phyloP scores from a whole-genome alignment of 2,888 invertebrate species.

The Aethes cnicana region DNA sequence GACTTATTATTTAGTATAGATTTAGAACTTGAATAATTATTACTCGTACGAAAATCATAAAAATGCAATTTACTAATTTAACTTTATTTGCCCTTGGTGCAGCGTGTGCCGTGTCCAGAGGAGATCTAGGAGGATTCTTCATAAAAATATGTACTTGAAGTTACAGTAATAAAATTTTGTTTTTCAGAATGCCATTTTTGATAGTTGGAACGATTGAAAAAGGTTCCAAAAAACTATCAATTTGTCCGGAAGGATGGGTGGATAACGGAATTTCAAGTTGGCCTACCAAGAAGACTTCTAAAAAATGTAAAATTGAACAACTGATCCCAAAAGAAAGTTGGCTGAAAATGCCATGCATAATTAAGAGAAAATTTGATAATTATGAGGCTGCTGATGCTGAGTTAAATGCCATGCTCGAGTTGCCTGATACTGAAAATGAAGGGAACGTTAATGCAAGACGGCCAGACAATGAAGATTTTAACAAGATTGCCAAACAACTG shows the following conservation, averaged over 20 bases:
- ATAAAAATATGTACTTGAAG: too few species aligned
- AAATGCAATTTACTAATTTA: too few species aligned
- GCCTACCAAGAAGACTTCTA: background rate
- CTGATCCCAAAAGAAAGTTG: constrained; percentile 1
- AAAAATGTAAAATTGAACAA: background rate
- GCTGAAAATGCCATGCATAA: constrained; percentile 10
- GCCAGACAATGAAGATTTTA: constrained; percentile 2
- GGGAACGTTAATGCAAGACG: background rate
- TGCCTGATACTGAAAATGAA: constrained; percentile 7
- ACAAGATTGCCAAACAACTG: background rate
- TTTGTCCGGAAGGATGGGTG: constrained; percentile 11
- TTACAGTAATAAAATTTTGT: background rate
- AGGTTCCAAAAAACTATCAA: constrained; percentile 7
- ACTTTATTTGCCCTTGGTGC: too few species aligned
- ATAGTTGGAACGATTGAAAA: constrained; percentile 7
- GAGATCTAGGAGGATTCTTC: too few species aligned
- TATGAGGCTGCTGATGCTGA: constrained; percentile 10
- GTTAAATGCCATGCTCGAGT: background rate
- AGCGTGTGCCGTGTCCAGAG: too few species aligned
- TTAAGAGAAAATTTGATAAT: constrained; percentile 10
- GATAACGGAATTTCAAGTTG: background rate
- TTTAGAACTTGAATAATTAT: too few species aligned
- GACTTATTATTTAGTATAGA: too few species aligned
- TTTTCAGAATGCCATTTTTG: constrained; percentile 11
- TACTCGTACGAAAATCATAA: too few species aligned